A percentile compares a stretch with the other conserved stretches of the same genome.
These are phyloP conservation scores for Limnodromus scolopaceus DNA, from an alignment of 2,797 vertebrate species.

Conservation along the genomic window DNA sequence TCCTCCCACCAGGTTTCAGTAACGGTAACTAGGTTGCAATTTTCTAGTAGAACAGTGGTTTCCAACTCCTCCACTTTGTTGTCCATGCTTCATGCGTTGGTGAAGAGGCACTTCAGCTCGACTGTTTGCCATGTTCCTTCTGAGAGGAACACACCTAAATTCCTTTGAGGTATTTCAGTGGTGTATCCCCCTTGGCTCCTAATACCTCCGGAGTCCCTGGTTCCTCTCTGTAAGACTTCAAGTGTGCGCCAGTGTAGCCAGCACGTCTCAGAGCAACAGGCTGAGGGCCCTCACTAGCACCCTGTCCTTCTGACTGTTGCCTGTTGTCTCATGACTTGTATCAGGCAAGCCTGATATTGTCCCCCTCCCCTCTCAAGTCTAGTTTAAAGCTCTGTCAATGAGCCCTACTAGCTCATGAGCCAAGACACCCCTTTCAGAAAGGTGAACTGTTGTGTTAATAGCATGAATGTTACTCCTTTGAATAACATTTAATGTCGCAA, in stretches of 20 bases:
- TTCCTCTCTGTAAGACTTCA: not conserved
- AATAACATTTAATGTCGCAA: not conserved
- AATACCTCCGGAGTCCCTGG: not conserved
- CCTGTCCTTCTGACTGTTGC: not conserved
- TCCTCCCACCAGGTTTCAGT: not conserved
- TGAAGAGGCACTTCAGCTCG: not conserved
- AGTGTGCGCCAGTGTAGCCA: not conserved
- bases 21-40: not conserved
- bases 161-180: not conserved
- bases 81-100: not conserved
- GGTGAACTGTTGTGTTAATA: not conserved
- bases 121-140: not conserved
- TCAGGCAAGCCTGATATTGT: not conserved
- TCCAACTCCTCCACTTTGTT: not conserved
- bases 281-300: not conserved
- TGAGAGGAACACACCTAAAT: not conserved
- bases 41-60: not conserved
- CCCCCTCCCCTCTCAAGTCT: not conserved
- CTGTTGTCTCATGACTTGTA: not conserved
- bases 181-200: not conserved
- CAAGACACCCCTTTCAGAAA: not conserved
- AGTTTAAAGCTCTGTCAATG: not conserved
- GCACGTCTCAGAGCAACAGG: not conserved
- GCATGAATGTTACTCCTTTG: not conserved
- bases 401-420: not conserved